Conservation (phyloP, 1,140 invertebrate species). For the Procambarus clarkii region DNA sequence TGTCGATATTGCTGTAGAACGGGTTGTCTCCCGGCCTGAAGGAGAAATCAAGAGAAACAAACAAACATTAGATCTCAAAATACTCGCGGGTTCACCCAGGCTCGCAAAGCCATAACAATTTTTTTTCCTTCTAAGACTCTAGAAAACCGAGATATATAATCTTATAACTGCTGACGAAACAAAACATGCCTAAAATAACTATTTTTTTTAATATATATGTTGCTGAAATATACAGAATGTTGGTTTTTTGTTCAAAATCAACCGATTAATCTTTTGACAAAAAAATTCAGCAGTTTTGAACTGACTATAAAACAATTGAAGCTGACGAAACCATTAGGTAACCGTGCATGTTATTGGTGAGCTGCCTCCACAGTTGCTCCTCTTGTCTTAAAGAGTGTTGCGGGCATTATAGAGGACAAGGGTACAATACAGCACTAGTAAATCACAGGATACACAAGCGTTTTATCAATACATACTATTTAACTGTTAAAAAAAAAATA, state of each 20-base stretch:
- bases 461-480: conserved; percentile 36
- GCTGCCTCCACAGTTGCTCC: not conserved
- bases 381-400: conserved; percentile 29
- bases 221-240: conserved; percentile 34
- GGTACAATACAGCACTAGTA: conserved; percentile 43
- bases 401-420: conserved; percentile 3
- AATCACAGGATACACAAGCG: conserved; percentile 43
- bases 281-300: not conserved
- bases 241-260: conserved; percentile 1
- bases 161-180: not conserved
- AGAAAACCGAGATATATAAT: not conserved
- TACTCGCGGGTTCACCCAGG: not conserved
- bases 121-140: not conserved
- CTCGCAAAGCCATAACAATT: not conserved
- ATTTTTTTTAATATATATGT: not conserved
- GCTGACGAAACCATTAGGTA: not conserved
- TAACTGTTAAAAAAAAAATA: conserved; percentile 1
- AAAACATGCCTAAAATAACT: conserved; percentile 8
- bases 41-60: conserved; percentile 23
- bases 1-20: conserved; percentile 99
- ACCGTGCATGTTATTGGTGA: not conserved
- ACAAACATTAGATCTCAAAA: not conserved
- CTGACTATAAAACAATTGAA: conserved; percentile 6
- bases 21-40: conserved; percentile 86
- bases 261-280: conserved; percentile 9